Percentiles rank a stretch among this genome's conserved stretches.
These are phyloP conservation scores for Phaethornis superciliosus DNA, from an alignment of 2,113 vertebrate species.

Conservation along the genomic window DNA sequence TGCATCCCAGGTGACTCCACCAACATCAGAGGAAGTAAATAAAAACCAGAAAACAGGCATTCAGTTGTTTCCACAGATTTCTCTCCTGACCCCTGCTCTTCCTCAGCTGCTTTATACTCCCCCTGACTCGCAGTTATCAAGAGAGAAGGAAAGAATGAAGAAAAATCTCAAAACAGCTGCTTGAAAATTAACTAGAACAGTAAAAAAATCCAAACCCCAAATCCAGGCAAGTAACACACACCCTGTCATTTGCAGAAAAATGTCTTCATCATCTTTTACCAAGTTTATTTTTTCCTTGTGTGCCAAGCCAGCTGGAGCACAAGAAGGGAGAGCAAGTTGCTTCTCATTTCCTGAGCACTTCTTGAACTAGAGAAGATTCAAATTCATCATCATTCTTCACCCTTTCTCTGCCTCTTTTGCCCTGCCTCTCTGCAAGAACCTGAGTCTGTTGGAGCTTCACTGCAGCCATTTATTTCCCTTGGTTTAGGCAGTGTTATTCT, in stretches of 20 bases:
- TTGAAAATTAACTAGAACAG: not conserved
- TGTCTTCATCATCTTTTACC: not conserved
- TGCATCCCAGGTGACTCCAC: not conserved
- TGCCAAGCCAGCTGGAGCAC: not conserved
- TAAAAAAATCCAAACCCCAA: not conserved
- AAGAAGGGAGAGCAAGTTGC: not conserved
- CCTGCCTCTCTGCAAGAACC: not conserved
- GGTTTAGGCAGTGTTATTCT: not conserved
- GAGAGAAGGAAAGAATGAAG: not conserved
- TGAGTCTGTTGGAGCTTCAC: not conserved
- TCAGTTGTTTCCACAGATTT: not conserved
- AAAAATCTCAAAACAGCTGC: not conserved
- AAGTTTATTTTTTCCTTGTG: not conserved
- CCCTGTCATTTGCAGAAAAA: not conserved
- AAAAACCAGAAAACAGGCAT: not conserved
- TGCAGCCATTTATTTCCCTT: not conserved
- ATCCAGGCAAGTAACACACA: not conserved
- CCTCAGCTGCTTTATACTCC: not conserved
- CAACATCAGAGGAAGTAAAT: not conserved
- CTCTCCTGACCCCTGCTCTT: not conserved
- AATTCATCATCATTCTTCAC: not conserved
- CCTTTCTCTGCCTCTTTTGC: not conserved
- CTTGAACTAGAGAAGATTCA: not conserved
- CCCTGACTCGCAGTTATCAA: not conserved
- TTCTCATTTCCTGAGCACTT: not conserved